These are phyloP conservation scores for Ceratotherium simum DNA, from an alignment of 2,113 vertebrate genomes.

Conservation along the genomic window DNA sequence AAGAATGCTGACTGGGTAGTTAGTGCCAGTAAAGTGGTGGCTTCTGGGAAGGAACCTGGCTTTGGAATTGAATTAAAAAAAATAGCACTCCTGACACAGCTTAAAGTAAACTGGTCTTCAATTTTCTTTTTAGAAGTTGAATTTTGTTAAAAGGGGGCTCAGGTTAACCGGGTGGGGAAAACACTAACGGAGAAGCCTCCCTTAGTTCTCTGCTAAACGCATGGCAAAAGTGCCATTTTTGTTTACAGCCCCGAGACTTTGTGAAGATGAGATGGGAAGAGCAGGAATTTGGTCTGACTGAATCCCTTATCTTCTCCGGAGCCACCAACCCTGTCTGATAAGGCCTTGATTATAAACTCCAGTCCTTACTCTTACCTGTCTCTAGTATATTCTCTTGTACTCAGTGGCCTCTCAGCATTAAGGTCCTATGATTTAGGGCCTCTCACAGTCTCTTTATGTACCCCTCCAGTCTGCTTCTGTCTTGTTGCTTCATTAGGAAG, in stretches of 20 bases:
- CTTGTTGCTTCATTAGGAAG: conserved; percentile 50
- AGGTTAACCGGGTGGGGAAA: conserved; percentile 45
- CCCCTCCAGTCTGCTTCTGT: conserved; percentile 5
- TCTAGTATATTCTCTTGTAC: conserved; percentile 22
- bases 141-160: conserved; percentile 30
- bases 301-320: background rate
- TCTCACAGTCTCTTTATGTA: conserved; percentile 1
- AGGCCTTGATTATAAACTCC: conserved; percentile 25
- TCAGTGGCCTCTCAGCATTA: background rate
- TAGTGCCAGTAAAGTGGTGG: conserved; percentile 54
- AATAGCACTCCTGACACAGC: conserved; percentile 30
- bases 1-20: conserved; percentile 53
- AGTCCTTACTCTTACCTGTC: background rate
- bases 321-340: background rate
- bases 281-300: background rate
- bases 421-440: background rate
- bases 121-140: conserved; percentile 50
- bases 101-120: conserved; percentile 59
- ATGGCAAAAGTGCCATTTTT: background rate
- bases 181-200: background rate
- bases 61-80: conserved; percentile 62
- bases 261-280: background rate
- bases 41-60: conserved; percentile 65
- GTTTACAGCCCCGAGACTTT: conserved; percentile 28
- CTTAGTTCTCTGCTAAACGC: conserved; percentile 48